Evolutionary conservation across 2,797 vertebrate species (phyloP), one percentile per base, ranked within the genome.

Genomic region (Oreochromis grahami): DNA sequence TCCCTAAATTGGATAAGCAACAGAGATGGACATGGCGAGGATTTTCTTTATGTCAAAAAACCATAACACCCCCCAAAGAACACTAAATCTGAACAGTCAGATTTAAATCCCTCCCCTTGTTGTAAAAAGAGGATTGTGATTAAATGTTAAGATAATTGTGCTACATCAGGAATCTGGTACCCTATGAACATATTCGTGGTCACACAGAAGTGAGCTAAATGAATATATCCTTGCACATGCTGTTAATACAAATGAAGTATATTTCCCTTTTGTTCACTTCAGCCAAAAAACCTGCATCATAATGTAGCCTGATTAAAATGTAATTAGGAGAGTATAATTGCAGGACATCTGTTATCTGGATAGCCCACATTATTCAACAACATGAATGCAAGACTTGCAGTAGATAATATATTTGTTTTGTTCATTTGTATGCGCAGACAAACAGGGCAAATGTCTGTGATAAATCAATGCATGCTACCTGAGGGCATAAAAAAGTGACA

Each of bases 321-420:
- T 89, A 95, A 95, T 96, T 93, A 93, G 76, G 77, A 86, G 85
- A 74, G 76, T 85, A 84, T 94, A 95, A 96, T 94, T 92, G 89
- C 89, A 91, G 91, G 91, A 92, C 94, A 96, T 95, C 91, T 95
- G 93, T 90, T 94, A 91, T 92, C 83, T 79, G 60, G 79, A 88
- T 85, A 84, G 85, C 89, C 74, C 80, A 84, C 80, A 92, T 92
- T 89, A 90, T 83, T 88, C 81, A 87, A 77, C 70, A 90, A 79
- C 78, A 84, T 86, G 80, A 90, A 91, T 58, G 60, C 78, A 74
- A 68, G 41, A 52, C 24, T 24, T 17, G 29, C 78, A 51, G 56
- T 9, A 48, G 76, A 85, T 79, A 36, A 8, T 32, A 82, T 83
- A 84, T 83, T 83, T 86, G 4, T 79, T 77, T 70, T 87, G 34